phyloP scores from a whole-genome alignment of 2,888 invertebrate genomes.

The Macropis europaea region DNA sequence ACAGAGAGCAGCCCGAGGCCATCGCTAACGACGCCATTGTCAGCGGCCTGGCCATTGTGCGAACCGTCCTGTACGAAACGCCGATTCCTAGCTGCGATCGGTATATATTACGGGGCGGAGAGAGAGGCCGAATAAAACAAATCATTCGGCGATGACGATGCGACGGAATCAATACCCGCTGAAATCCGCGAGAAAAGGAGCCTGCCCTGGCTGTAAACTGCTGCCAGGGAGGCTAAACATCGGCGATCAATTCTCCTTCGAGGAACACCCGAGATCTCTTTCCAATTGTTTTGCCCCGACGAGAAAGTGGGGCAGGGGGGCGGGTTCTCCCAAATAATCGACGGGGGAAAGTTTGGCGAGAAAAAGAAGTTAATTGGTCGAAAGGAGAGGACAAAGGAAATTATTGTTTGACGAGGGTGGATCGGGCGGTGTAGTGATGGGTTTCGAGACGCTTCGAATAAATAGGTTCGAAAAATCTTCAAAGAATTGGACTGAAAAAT shows the following conservation, averaged over 20 bases:
- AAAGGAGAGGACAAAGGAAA: background rate
- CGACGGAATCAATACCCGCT: constrained; percentile 48
- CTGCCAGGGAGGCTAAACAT: background rate
- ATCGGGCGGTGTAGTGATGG: background rate
- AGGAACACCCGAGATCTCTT: background rate
- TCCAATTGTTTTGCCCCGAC: background rate
- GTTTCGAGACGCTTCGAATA: no score
- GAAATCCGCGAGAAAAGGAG: constrained; percentile 29
- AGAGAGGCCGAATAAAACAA: constrained; percentile 61
- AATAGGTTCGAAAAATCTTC: no score
- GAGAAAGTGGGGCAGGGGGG: background rate
- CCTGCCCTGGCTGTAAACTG: background rate
- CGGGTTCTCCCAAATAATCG: background rate
- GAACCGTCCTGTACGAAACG: constrained; percentile 67
- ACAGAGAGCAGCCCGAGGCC: constrained; percentile 71
- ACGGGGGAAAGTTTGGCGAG: background rate
- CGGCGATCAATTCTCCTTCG: background rate
- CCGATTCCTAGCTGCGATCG: constrained; percentile 55
- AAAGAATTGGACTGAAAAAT: no score
- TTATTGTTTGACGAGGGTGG: constrained; percentile 1
- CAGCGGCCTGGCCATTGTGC: constrained; percentile 75
- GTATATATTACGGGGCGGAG: constrained; percentile 55
- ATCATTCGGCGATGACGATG: constrained; percentile 58
- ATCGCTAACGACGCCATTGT: constrained; percentile 79
- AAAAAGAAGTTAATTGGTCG: background rate